Base-by-base conservation (phyloP, 2,888 invertebrate genomes). In the Adineta ricciae region DNA sequence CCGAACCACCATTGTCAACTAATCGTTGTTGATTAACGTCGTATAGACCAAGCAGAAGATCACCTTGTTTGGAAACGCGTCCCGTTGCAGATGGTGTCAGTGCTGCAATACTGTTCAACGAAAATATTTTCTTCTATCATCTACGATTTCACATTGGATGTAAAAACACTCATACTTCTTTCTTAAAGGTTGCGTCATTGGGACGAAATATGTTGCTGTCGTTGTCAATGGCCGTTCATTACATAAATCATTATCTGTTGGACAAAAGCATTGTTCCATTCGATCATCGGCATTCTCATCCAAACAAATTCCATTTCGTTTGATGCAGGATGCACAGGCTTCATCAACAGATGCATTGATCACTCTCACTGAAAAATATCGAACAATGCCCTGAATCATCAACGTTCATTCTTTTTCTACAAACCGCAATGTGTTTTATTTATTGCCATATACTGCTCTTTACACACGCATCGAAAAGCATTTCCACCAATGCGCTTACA, bases 351-450 rank as follows among this genome's bases (percentile, higher is more conserved):
- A 38, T 36, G 64, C 46, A 83, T 82, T 73, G 38, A 83, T 36
- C 24, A 83, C 52, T 56, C 21, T 50, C 14, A 54, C 54, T 7
- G 36, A 46, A 46, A n/a, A n/a, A n/a, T n/a, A n/a, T n/a, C n/a
- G n/a, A n/a, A n/a, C n/a, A n/a, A n/a, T n/a, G n/a, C n/a, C n/a
- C n/a, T n/a, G n/a, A n/a, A n/a, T n/a, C n/a, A n/a, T n/a, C n/a
- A n/a, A 11, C n/a, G n/a, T n/a, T n/a, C n/a, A n/a, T n/a, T n/a
- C n/a, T 46, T 46, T 46, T 46, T 46, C 5, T 46, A 36, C 83
- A 83, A 52, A 73, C 85, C 83, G 49, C 85, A 85, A 56, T 85
- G 85, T 32, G 85, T 85, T 32, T 85, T 64, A 83, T 85, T 85
- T 16, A 85, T 72, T n/a, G 84, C 52, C 24, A 85, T 32, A 49